phyloP scores from a whole-genome alignment of 1,140 invertebrate genomes.

The Megalonaias nervosa region DNA sequence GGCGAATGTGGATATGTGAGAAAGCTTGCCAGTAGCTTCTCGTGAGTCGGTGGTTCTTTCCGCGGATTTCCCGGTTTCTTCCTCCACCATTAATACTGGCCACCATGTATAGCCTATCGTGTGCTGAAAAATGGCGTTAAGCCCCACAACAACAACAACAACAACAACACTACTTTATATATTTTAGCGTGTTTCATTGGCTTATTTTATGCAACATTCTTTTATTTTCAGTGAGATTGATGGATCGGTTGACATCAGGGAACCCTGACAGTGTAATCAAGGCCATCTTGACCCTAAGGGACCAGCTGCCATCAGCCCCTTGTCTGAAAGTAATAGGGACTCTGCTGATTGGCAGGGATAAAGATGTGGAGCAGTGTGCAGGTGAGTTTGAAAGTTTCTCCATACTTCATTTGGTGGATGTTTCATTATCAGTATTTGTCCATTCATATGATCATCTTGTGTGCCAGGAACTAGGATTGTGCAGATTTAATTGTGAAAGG shows the following conservation, averaged over 20 bases:
- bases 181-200: neutral
- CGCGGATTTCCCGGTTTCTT: no score
- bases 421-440: no score
- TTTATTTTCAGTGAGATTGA: constrained; percentile 61
- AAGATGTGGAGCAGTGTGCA: constrained; percentile 63
- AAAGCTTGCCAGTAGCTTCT: no score
- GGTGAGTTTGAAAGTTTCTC: constrained; percentile 38
- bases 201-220: neutral
- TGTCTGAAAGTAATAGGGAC: constrained; percentile 66
- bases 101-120: no score
- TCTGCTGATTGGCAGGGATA: constrained; percentile 59
- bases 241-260: constrained; percentile 57
- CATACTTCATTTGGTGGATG: neutral
- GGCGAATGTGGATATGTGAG: no score
- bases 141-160: no score
- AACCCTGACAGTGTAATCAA: constrained; percentile 64
- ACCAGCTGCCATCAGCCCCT: constrained; percentile 55
- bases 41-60: no score
- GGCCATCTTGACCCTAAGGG: constrained; percentile 57
- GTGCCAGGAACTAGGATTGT: no score
- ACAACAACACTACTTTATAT: neutral
- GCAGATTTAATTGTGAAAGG: no score
- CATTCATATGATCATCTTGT: no score
- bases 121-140: no score
- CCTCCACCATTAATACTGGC: no score